Conservation (phyloP, 2,113 vertebrate genomes). For the Zosterops borbonicus region DNA sequence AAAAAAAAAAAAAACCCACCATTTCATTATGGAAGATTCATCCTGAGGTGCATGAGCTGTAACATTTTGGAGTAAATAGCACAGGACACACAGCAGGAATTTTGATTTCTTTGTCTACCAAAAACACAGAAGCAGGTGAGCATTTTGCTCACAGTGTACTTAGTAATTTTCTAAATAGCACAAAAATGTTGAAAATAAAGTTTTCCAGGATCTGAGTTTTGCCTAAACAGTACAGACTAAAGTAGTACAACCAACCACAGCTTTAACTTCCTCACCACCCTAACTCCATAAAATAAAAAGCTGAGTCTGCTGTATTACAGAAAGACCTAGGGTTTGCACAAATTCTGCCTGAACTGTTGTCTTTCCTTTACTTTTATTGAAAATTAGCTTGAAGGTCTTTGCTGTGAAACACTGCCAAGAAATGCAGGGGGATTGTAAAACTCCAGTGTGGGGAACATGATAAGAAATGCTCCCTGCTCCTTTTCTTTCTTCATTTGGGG, state of each 20-base stretch:
- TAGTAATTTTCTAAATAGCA: background rate
- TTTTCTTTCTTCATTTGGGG: background rate
- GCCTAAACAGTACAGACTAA: background rate
- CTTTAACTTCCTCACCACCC: background rate
- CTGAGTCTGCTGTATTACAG: background rate
- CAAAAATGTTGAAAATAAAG: background rate
- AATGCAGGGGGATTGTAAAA: background rate
- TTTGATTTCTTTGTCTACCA: background rate
- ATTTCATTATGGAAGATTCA: background rate
- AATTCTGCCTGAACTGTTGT: background rate
- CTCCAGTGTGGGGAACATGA: background rate
- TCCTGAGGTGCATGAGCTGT: background rate
- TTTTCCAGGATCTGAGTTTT: background rate
- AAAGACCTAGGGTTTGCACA: background rate
- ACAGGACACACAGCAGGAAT: background rate
- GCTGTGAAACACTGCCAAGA: background rate
- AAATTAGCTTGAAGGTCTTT: background rate
- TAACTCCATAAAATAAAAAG: background rate
- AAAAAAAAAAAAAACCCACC: background rate
- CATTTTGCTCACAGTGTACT: background rate
- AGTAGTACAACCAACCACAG: background rate
- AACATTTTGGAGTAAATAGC: background rate
- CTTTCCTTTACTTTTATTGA: background rate
- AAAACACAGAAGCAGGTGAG: background rate
- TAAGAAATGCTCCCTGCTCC: background rate